Evolutionary conservation across 1,140 invertebrate genomes (phyloP).

Genomic region (Bombus picipes): DNA sequence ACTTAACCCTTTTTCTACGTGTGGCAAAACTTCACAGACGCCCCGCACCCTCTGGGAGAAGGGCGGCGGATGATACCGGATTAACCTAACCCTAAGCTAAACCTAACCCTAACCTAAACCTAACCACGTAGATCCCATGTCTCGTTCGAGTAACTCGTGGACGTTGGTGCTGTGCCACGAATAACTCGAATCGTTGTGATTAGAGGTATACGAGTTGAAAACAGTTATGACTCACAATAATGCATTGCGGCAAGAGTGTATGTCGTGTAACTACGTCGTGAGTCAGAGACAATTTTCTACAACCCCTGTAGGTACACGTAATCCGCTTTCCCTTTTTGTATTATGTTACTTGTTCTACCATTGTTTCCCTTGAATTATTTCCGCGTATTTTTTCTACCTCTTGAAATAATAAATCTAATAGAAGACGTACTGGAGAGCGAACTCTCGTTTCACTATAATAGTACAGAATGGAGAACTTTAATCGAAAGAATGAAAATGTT

Average conservation of each 20-base stretch:
- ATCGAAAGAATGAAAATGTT: too few species aligned
- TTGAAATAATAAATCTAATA: too few species aligned
- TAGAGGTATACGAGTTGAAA: slow-evolving; percentile 1
- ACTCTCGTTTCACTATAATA: too few species aligned
- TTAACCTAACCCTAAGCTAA: too few species aligned
- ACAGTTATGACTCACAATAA: neutral
- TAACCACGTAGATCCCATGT: neutral
- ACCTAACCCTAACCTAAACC: too few species aligned
- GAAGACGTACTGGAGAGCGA: too few species aligned
- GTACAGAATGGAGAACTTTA: too few species aligned
- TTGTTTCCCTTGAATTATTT: neutral
- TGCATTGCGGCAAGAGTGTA: neutral
- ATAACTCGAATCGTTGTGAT: slow-evolving; percentile 9
- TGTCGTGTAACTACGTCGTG: neutral
- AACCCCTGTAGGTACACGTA: neutral
- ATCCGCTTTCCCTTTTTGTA: neutral
- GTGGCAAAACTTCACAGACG: too few species aligned
- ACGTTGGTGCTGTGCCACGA: neutral
- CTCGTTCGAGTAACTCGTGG: neutral
- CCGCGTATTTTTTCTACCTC: neutral
- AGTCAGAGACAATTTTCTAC: slow-evolving; percentile 24
- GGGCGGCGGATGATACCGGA: too few species aligned
- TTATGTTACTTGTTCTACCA: neutral
- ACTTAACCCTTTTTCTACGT: too few species aligned
- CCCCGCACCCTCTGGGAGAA: too few species aligned